These are phyloP conservation scores for Drosophila erecta DNA, from an alignment of 1,140 invertebrate species.

Conservation along the genomic window DNA sequence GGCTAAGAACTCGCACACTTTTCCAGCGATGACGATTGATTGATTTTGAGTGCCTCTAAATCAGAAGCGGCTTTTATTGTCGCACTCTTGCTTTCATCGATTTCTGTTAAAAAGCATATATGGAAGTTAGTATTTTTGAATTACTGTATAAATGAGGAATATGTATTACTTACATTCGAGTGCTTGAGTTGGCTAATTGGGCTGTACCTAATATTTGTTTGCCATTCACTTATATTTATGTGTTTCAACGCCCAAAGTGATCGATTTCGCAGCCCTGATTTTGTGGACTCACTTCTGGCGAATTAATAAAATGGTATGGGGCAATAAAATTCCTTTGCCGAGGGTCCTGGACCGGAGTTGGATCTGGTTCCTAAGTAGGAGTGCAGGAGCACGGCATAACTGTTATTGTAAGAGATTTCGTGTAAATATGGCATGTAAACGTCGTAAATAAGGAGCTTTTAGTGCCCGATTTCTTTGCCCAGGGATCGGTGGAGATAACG, in stretches of 20 bases:
- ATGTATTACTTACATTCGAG: neutral
- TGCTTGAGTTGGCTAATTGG: neutral
- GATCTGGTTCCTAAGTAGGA: slow-evolving; percentile 18
- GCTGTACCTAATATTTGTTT: neutral
- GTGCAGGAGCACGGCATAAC: slow-evolving; percentile 55
- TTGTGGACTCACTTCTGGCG: slow-evolving; percentile 39
- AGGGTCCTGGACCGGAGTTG: slow-evolving; percentile 8
- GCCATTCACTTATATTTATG: neutral
- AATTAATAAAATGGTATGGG: slow-evolving; percentile 60
- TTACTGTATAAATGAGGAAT: too few species aligned
- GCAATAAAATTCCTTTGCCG: slow-evolving; percentile 43
- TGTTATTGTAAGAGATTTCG: slow-evolving; percentile 81
- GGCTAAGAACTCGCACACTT: slow-evolving; percentile 15
- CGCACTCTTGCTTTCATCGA: too few species aligned
- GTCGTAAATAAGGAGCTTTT: slow-evolving; percentile 81
- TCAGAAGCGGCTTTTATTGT: slow-evolving; percentile 9
- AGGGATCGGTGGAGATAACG: slow-evolving; percentile 14
- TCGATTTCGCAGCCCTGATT: slow-evolving; percentile 32
- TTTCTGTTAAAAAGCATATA: too few species aligned
- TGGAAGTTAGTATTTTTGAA: too few species aligned
- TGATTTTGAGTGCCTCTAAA: slow-evolving; percentile 37
- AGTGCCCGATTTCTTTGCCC: slow-evolving; percentile 46
- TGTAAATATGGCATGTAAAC: slow-evolving; percentile 83
- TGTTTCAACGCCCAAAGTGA: slow-evolving; percentile 7
- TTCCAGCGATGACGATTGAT: slow-evolving; percentile 50